Evolutionary conservation across 2,113 vertebrate genomes (phyloP), one percentile per base, ranked within the genome.

Genomic region (Serinus canaria): DNA sequence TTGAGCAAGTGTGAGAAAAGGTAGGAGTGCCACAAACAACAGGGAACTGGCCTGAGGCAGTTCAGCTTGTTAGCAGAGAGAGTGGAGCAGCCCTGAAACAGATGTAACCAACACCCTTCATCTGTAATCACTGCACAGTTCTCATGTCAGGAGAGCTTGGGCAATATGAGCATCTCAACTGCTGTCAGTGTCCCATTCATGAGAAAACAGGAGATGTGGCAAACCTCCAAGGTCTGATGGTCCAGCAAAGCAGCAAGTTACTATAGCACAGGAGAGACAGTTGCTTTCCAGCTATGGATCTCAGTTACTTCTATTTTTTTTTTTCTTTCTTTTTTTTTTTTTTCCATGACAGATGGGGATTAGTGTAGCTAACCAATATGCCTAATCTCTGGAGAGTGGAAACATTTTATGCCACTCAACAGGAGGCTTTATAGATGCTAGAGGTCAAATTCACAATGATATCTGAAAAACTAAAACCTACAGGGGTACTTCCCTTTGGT

Each of bases 41-140:
- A 95, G 49, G 74, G 80, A 96, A 97, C 76, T 85, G 92, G 94
- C 97, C 97, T 76, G 92, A 96, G 97, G 98, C 97, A 73, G 73
- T 97, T 97, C 97, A 96, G 90, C 93, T 97, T 96, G 76, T 90
- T 88, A 94, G 78, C 68, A 80, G 74, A 79, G 58, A 90, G 83
- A 95, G 70, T 15, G 56, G 67, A 95, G 60, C 69, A 18, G 86
- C 83, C 91, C 89, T 83, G 46, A 95, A 92, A 94, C 94, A 97
- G 93, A 97, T 95, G 91, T 93, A 94, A 52, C 87, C 96, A 89
- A 95, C 96, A 96, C 97, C 96, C 95, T 97, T 93, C 82, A 83
- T 94, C 97, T 95, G 75, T 88, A 97, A 92, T 96, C 87, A 83
- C 78, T 73, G 80, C 80, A 52, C 62, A 59, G 77, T 93, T 97